Conservation (phyloP, 2,888 invertebrate species). For the Syrphus vitripennis region DNA sequence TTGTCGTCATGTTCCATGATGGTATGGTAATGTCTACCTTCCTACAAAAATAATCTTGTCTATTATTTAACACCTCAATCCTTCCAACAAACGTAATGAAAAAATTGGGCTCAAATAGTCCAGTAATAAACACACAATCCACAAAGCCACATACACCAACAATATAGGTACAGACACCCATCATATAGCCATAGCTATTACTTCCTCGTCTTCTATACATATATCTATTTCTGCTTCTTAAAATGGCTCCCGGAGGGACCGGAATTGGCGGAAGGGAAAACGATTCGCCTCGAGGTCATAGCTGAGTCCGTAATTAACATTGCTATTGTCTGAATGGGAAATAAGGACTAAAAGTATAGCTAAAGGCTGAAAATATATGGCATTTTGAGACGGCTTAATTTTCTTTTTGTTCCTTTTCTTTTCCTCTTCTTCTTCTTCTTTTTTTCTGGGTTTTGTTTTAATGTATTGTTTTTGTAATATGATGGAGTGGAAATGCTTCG, state of each 20-base stretch:
- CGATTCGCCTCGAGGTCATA: slow-evolving; percentile 37
- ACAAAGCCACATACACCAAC: background rate
- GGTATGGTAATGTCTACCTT: background rate
- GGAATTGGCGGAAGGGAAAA: slow-evolving; percentile 31
- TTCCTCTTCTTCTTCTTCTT: background rate
- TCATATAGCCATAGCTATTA: background rate
- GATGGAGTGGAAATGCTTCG: background rate
- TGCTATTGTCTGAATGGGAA: slow-evolving; percentile 53
- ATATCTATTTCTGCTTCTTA: background rate
- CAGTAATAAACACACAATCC: background rate
- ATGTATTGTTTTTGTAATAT: background rate
- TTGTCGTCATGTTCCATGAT: slow-evolving; percentile 16
- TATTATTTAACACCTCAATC: slow-evolving; percentile 46
- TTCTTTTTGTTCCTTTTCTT: background rate
- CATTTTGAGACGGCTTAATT: slow-evolving; percentile 44
- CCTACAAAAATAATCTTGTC: background rate
- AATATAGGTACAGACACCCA: background rate
- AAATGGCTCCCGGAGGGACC: slow-evolving; percentile 24
- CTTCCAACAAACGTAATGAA: background rate
- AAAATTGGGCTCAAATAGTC: background rate
- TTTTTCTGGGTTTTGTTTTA: background rate
- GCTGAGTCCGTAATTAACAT: slow-evolving; percentile 58
- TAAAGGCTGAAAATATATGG: slow-evolving; percentile 45
- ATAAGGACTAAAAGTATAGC: slow-evolving; percentile 34
- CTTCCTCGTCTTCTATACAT: background rate